phyloP scores from a whole-genome alignment of 1,140 invertebrate species.

The Platyura marginata region DNA sequence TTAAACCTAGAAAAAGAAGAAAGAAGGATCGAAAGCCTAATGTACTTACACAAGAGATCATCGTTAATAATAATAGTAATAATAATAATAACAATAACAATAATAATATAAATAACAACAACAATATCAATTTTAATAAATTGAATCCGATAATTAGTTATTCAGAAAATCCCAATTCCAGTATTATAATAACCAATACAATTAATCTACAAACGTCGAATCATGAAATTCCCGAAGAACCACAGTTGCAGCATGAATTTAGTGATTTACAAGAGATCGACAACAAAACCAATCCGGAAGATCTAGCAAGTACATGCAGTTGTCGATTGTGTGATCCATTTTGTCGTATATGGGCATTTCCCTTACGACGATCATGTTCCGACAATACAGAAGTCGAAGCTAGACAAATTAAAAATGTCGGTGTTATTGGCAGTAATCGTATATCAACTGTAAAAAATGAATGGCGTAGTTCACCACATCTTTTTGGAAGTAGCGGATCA shows the following conservation, averaged over 20 bases:
- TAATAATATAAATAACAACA: not conserved
- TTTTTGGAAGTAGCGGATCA: not conserved
- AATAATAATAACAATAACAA: not conserved
- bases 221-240: not conserved
- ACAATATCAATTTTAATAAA: not conserved
- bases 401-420: conserved; percentile 17
- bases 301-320: conserved; percentile 38
- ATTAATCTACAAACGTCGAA: not conserved
- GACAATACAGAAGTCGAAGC: conserved; percentile 12
- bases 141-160: not conserved
- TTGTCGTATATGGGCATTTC: conserved; percentile 48
- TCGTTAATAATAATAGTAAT: not conserved
- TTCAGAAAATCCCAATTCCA: not conserved
- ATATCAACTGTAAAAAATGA: conserved; percentile 5
- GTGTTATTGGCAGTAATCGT: conserved; percentile 21
- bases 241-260: conserved; percentile 7
- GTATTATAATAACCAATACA: not conserved
- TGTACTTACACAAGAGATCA: not conserved
- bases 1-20: conserved; percentile 70
- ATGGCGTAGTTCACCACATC: not conserved
- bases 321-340: conserved; percentile 62
- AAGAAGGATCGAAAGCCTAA: conserved; percentile 71
- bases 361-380: conserved; percentile 17
- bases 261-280: conserved; percentile 25
- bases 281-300: conserved; percentile 9